Evolutionary conservation across 53 echinoderm and acorn worm genomes (phyloP).

Genomic region (Apostichopus leukothele): DNA sequence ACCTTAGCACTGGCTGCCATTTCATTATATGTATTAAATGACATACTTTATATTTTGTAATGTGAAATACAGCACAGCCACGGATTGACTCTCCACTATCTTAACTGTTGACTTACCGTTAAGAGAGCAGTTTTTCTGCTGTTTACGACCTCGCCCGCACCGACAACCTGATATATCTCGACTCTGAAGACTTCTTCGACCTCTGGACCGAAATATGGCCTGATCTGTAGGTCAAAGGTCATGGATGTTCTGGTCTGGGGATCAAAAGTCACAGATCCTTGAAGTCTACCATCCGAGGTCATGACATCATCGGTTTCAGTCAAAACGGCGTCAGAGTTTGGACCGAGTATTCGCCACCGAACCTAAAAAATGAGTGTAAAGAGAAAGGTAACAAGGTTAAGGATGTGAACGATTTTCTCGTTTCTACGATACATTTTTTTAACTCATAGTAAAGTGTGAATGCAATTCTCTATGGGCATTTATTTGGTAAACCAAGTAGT

Average conservation of each 20-base stretch:
- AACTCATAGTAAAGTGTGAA: no score
- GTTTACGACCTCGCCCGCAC: slow-evolving; percentile 80
- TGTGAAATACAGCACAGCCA: no score
- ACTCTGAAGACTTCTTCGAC: slow-evolving; percentile 71
- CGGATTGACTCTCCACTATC: no score
- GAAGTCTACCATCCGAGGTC: slow-evolving; percentile 74
- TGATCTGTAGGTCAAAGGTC: slow-evolving; percentile 77
- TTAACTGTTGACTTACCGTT: slow-evolving; percentile 56
- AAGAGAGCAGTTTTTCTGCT: slow-evolving; percentile 58
- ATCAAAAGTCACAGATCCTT: slow-evolving; percentile 85
- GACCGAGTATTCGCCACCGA: slow-evolving; percentile 95
- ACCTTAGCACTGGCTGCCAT: no score
- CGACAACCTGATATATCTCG: slow-evolving; percentile 86
- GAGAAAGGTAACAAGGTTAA: no score
- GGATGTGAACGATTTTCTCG: neutral
- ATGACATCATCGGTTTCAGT: slow-evolving; percentile 79
- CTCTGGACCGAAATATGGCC: slow-evolving; percentile 90
- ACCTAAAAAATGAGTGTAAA: slow-evolving; percentile 53
- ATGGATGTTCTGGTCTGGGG: slow-evolving; percentile 65
- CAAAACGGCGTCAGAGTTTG: slow-evolving; percentile 74
- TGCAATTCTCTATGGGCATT: no score
- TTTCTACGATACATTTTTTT: no score
- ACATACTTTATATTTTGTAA: no score
- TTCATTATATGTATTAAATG: no score
- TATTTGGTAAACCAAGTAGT: no score